Evolutionary conservation across 2,888 invertebrate genomes (phyloP), one percentile per base, ranked within the genome.

Genomic region (Therioaphis trifolii): DNA sequence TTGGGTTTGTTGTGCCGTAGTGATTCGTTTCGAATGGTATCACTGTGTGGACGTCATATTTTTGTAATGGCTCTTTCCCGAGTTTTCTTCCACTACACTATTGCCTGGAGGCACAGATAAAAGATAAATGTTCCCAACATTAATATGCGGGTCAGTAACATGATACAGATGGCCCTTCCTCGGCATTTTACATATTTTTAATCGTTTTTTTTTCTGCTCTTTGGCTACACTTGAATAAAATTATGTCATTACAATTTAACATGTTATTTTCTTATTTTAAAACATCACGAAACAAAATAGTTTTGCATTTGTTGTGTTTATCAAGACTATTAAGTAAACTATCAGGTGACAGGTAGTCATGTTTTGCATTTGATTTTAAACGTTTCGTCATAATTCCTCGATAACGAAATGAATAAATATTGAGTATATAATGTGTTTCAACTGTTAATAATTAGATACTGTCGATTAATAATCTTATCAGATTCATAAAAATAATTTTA

Each of bases 121-220:
- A 58, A 79, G 52, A 79, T 69, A 79, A 69, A 69, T 69, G 79
- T 71, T 55, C n/a, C n/a, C n/a, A 9, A n/a, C 55, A 79, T 79
- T 69, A 79, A 79, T 69, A 79, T 79, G 79, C 55, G n/a, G 58
- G 69, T 69, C 79, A 79, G 43, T 68, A 58, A 79, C 79, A 69
- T 7, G 43, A 40, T 71, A 43, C 79, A 79, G 69, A 79, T 71
- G 43, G 24, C 21, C 4, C 40, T 43, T 24, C 49, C n/a, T 29
- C 3, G 12, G 43, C 46, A 35, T 74, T 72, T 58, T 75, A 75
- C 75, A 61, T 75, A 75, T 78, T 76, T 76, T 77, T 77, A 40
- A 77, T 68, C 24, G 46, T 35, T 63, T 29, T 43, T 74, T 55
- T 27, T 40, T 75, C 27, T 49, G 9, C 49, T 18, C 18, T 75